Evolutionary conservation across 2,888 invertebrate species (phyloP).

Genomic region (Erebia epiphron): DNA sequence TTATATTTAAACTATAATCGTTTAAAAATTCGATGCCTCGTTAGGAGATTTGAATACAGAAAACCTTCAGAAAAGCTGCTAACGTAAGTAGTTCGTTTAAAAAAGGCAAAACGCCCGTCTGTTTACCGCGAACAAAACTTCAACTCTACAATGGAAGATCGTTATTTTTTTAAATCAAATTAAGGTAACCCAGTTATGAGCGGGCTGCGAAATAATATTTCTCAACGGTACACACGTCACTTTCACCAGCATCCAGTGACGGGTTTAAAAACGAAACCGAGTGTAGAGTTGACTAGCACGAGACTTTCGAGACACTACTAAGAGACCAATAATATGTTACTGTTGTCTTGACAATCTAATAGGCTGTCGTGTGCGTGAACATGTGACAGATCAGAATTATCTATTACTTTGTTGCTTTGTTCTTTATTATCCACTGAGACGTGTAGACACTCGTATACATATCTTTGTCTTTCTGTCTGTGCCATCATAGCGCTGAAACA

Average conservation of each 20-base stretch:
- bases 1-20: background rate
- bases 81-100: background rate
- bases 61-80: background rate
- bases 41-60: conserved; percentile 9
- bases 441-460: too few species aligned
- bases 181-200: conserved; percentile 46
- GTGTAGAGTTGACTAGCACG: conserved; percentile 19
- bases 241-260: conserved; percentile 42
- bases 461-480: too few species aligned
- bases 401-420: background rate
- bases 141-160: conserved; percentile 25
- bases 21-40: conserved; percentile 7
- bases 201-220: conserved; percentile 30
- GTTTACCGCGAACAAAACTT: conserved; percentile 24
- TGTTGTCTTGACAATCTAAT: background rate
- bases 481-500: too few species aligned
- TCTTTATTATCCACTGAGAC: background rate
- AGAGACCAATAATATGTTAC: conserved; percentile 17
- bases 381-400: background rate
- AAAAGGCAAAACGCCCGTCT: background rate
- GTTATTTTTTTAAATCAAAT: conserved; percentile 36
- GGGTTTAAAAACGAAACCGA: conserved; percentile 30
- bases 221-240: conserved; percentile 38
- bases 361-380: background rate
- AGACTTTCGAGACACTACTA: conserved; percentile 19